Conservation (phyloP, 2,797 vertebrate species). For the Synanceia verrucosa region DNA sequence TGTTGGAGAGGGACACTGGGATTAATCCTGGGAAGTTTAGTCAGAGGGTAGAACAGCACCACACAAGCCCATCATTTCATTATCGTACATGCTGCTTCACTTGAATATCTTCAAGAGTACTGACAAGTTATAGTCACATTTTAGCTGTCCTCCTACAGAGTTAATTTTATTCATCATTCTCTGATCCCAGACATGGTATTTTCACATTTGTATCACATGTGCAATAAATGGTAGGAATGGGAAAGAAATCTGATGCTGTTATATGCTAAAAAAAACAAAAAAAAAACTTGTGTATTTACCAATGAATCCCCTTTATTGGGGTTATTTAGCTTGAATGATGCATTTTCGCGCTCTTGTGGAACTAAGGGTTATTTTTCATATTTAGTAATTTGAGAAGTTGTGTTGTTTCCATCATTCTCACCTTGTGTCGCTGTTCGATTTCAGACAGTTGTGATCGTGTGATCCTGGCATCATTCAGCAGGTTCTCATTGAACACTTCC, state of each 20-base stretch:
- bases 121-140: not conserved
- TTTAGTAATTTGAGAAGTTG: no score
- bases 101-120: not conserved
- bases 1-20: not conserved
- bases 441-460: conserved; percentile 92
- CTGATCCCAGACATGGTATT: no score
- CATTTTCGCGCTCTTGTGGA: not conserved
- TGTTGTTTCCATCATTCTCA: conserved; percentile 7
- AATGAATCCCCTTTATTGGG: not conserved
- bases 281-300: not conserved
- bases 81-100: not conserved
- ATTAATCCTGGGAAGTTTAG: conserved; percentile 8
- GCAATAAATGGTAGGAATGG: not conserved
- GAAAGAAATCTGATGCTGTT: no score
- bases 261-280: no score
- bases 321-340: not conserved
- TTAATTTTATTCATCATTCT: not conserved
- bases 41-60: conserved; percentile 10
- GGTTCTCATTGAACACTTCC: conserved; percentile 96
- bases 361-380: not conserved
- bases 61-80: not conserved
- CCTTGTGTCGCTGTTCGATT: conserved; percentile 93
- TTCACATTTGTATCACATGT: no score
- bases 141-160: not conserved
- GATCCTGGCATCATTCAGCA: conserved; percentile 90